Percentiles rank a stretch among this genome's conserved stretches.
Evolutionary conservation across 1,140 invertebrate species (phyloP).

Genomic region (Pseudomyrmex sp.): DNA sequence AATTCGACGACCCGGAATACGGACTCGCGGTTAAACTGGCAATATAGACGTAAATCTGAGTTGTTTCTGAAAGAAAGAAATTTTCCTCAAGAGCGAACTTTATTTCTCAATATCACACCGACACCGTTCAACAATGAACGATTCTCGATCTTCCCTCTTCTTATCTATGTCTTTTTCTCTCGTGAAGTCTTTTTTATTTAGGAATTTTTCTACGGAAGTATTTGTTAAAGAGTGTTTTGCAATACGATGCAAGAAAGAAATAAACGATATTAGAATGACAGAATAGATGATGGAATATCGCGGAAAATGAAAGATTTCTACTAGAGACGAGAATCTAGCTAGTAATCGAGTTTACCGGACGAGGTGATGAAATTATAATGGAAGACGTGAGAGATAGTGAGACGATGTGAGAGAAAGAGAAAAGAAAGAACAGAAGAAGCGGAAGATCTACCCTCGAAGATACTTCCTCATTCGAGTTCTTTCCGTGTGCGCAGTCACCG

Average conservation of each 20-base stretch:
- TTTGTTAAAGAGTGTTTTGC: too few species aligned
- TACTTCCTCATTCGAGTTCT: constrained; percentile 30
- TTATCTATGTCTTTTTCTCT: constrained; percentile 1
- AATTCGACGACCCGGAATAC: constrained; percentile 12
- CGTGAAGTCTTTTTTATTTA: too few species aligned
- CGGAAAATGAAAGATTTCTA: neutral
- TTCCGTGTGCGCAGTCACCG: constrained; percentile 40
- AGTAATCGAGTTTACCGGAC: neutral
- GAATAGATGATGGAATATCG: neutral
- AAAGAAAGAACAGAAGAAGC: neutral
- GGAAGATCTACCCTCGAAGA: constrained; percentile 9
- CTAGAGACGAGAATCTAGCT: neutral
- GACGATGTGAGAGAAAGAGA: too few species aligned
- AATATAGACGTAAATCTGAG: constrained; percentile 18
- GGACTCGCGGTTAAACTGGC: neutral
- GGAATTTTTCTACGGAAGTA: neutral
- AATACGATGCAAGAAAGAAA: neutral
- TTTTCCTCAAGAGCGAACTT: constrained; percentile 30
- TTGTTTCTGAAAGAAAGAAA: constrained; percentile 11
- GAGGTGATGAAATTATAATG: constrained; percentile 14
- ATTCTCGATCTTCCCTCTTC: neutral
- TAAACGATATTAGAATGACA: too few species aligned
- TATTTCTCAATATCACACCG: neutral
- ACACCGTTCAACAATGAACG: neutral
- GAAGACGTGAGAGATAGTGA: neutral